phyloP scores from a whole-genome alignment of 2,113 vertebrate species.

The Hippopotamus amphibius region DNA sequence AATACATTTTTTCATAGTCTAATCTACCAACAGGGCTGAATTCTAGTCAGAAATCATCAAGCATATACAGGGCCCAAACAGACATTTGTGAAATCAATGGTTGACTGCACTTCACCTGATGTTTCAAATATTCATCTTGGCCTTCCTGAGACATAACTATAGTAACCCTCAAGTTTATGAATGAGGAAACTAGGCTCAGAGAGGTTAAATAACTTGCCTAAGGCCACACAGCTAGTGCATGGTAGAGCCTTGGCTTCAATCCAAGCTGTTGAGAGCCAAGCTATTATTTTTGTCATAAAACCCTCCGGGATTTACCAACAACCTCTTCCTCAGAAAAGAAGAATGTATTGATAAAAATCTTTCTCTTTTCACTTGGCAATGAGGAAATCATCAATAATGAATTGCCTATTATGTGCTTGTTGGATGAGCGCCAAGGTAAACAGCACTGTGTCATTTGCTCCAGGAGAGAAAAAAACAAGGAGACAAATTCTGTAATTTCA shows the following conservation, averaged over 20 bases:
- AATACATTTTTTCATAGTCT: background rate
- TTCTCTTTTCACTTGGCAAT: background rate
- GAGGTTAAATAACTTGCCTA: background rate
- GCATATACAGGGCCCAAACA: background rate
- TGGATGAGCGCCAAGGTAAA: background rate
- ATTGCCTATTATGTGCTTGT: background rate
- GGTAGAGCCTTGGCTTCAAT: background rate
- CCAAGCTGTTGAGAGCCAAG: background rate
- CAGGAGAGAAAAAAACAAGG: background rate
- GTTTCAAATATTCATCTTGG: background rate
- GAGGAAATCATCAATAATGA: slow-evolving; percentile 60
- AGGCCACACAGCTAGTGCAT: background rate
- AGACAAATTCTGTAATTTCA: background rate
- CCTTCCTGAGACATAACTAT: background rate
- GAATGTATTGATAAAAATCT: background rate
- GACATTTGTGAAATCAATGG: background rate
- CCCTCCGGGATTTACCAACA: background rate
- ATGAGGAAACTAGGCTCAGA: background rate
- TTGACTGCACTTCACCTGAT: background rate
- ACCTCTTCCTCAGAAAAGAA: slow-evolving; percentile 52
- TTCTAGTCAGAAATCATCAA: background rate
- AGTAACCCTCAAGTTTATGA: background rate
- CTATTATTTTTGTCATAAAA: background rate
- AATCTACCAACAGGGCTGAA: background rate
- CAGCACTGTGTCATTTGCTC: background rate